Evolutionary conservation across 1,140 invertebrate species (phyloP), one percentile per base, ranked within the genome.

Genomic region (Acarapis woodi): DNA sequence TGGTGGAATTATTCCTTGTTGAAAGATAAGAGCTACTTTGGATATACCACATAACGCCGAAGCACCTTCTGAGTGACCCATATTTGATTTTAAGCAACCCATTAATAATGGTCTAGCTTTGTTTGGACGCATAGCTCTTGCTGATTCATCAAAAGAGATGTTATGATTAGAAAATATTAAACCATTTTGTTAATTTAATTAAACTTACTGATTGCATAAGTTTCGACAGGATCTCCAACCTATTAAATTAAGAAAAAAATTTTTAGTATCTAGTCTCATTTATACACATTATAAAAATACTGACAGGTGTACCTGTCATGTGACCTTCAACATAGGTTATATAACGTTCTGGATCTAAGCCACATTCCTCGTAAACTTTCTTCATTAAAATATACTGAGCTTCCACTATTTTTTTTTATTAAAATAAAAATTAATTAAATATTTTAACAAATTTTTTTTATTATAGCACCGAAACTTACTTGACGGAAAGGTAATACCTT

Each of bases 311-410:
- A 25, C 87, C 88, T 4, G 88, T 94, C 16, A 87, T 85, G 54
- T 96, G 88, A 14, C 82, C 80, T 55, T 96, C 88, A 9, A 94
- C 68, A 52, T 88, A 96, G 0, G 54, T 57, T 0, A 94, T 71
- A n/a, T n/a, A n/a, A 26, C 74, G 67, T 23, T 59, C 52, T 3
- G 83, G 83, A 48, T 73, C 66, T n/a, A 94, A 50, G 1, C 68
- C 66, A 14, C 64, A 66, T 53, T 88, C 79, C 4, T 55, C 57
- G 52, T 88, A 93, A 0, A 79, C 68, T 50, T 85, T 75, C 34
- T 66, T 55, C 42, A 90, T 70, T n/a, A 96, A 59, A 37, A 63
- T 60, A 42, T 75, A 74, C 55, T 94, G 85, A 63, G 82, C 69
- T 10, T 62, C 58, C 9, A n/a, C n/a, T n/a, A n/a, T n/a, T n/a